Evolutionary conservation across 2,113 vertebrate species (phyloP).

Genomic region (Tupaia chinensis): DNA sequence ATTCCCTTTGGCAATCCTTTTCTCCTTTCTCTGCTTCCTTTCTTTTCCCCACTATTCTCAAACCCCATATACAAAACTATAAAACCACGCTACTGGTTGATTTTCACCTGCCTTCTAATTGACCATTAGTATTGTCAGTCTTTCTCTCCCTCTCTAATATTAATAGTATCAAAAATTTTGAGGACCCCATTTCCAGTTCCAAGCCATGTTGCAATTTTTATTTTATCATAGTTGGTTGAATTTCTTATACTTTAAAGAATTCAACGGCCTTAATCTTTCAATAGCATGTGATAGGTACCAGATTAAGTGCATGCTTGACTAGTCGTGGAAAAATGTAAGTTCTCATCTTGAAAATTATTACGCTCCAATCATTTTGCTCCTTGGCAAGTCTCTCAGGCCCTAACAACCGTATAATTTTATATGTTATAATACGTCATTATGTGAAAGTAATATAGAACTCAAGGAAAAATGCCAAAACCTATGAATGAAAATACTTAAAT

Average conservation of each 20-base stretch:
- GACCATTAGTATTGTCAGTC: neutral
- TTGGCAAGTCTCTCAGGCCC: conserved; percentile 58
- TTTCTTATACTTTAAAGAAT: neutral
- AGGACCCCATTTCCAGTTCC: neutral
- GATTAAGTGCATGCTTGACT: neutral
- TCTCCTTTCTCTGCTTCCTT: neutral
- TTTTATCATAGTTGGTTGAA: conserved; percentile 14
- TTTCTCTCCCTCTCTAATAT: neutral
- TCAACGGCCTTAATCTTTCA: neutral
- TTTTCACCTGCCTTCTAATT: neutral
- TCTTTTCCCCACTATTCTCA: neutral
- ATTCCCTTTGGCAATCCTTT: neutral
- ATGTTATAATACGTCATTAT: conserved; percentile 73
- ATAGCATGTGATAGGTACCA: neutral
- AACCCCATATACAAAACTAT: neutral
- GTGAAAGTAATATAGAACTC: conserved; percentile 78
- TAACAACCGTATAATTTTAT: conserved; percentile 78
- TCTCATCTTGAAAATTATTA: conserved; percentile 78
- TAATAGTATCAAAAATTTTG: neutral
- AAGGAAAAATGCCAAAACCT: conserved; percentile 75
- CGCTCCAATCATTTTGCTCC: conserved; percentile 52
- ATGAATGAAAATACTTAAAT: conserved; percentile 76
- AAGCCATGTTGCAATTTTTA: neutral
- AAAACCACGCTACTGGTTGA: neutral
- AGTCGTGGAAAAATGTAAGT: conserved; percentile 49